Conservation (phyloP, 2,113 vertebrate genomes). For the Ptilorrhoa leucosticta region DNA sequence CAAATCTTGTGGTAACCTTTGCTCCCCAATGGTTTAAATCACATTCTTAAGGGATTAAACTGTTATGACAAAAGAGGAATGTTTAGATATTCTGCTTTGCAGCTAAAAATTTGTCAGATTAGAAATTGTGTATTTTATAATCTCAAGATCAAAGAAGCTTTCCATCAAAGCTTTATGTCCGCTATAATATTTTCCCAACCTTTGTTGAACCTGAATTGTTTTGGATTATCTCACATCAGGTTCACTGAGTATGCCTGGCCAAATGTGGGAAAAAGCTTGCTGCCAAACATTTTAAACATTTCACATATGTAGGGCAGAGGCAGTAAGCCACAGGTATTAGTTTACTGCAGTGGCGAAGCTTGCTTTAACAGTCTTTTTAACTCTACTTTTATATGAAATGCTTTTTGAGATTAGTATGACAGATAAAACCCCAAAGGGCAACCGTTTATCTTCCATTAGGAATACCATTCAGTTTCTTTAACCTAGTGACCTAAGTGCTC, state of each 20-base stretch:
- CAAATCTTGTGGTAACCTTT: slow-evolving; percentile 73
- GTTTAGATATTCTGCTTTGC: slow-evolving; percentile 79
- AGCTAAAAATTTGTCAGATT: slow-evolving; percentile 82
- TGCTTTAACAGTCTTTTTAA: slow-evolving; percentile 58
- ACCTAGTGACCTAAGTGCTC: slow-evolving; percentile 52
- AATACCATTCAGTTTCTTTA: slow-evolving; percentile 70
- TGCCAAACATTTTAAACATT: slow-evolving; percentile 74
- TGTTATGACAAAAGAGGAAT: slow-evolving; percentile 81
- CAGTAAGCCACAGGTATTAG: slow-evolving; percentile 65
- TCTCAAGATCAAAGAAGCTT: slow-evolving; percentile 81
- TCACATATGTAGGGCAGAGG: slow-evolving; percentile 64
- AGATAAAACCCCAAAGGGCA: slow-evolving; percentile 60
- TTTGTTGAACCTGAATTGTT: slow-evolving; percentile 78
- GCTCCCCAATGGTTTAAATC: slow-evolving; percentile 69
- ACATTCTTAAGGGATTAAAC: slow-evolving; percentile 81
- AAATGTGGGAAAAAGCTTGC: slow-evolving; percentile 76
- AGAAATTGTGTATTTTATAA: slow-evolving; percentile 80
- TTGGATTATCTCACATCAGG: slow-evolving; percentile 82
- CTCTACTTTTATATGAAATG: slow-evolving; percentile 58
- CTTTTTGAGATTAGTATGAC: slow-evolving; percentile 71
- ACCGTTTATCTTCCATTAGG: slow-evolving; percentile 74
- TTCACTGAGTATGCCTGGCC: slow-evolving; percentile 73
- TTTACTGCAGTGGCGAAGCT: slow-evolving; percentile 19
- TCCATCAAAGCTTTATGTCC: slow-evolving; percentile 75
- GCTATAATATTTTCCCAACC: slow-evolving; percentile 79